Conservation (phyloP, 2,797 vertebrate species). For the Cirrhinus molitorella region DNA sequence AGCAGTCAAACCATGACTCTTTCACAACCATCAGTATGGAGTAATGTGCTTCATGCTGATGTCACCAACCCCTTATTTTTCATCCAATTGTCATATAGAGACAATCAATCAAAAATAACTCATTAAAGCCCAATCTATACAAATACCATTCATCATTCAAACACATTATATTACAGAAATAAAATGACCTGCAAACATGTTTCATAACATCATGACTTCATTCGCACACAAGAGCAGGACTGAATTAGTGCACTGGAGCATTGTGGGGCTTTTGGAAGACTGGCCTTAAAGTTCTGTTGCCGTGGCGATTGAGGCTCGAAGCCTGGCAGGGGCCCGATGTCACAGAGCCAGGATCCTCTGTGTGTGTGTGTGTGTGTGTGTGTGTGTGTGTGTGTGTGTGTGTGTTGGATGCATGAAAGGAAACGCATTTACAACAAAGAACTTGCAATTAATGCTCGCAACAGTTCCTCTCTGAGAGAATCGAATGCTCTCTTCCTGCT, state of each 20-base stretch:
- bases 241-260: conserved; percentile 68
- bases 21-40: not conserved
- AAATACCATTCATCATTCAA: not conserved
- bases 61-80: not conserved
- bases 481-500: not conserved
- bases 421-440: conserved; percentile 7
- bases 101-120: not conserved
- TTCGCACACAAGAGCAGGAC: conserved; percentile 61
- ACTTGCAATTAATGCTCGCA: not conserved
- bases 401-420: not conserved
- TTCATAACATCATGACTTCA: not conserved
- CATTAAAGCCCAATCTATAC: not conserved
- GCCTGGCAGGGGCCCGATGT: conserved; percentile 32
- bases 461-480: not conserved
- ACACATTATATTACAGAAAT: not conserved
- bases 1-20: not conserved
- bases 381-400: not conserved
- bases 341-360: not conserved
- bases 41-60: not conserved
- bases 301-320: conserved; percentile 55
- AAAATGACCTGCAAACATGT: not conserved
- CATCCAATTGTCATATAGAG: not conserved
- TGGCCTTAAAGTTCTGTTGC: conserved; percentile 63
- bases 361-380: not conserved
- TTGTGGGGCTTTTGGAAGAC: conserved; percentile 66